phyloP scores from a whole-genome alignment of 1,140 invertebrate species.

The Capitella teleta region DNA sequence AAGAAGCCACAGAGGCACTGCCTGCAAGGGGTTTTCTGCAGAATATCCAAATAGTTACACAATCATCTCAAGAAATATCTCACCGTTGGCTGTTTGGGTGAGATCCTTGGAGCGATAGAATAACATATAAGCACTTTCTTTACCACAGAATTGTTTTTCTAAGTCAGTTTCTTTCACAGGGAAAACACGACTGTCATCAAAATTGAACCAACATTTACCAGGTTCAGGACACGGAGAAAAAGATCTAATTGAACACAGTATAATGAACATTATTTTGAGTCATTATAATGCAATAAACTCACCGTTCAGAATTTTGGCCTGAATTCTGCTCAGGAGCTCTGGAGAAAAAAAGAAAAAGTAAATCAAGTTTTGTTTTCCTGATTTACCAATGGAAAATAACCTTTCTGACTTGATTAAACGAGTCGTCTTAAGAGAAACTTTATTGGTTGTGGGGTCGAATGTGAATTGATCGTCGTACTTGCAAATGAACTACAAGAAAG shows the following conservation, averaged over 20 bases:
- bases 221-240: conserved; percentile 5
- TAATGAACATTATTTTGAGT: neutral
- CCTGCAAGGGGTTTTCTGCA: neutral
- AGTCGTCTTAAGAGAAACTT: neutral
- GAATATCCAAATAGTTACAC: neutral
- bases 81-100: conserved; percentile 16
- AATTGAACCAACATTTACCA: conserved; percentile 34
- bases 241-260: neutral
- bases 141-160: conserved; percentile 33
- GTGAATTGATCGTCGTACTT: too few relatives aligned
- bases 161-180: conserved; percentile 30
- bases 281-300: neutral
- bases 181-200: conserved; percentile 31
- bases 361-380: neutral
- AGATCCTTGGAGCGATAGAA: conserved; percentile 30
- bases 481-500: too few relatives aligned
- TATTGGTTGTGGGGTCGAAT: too few relatives aligned
- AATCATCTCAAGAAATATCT: neutral
- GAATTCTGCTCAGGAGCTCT: neutral
- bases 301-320: neutral
- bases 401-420: neutral
- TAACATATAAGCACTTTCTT: conserved; percentile 41
- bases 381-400: neutral
- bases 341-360: neutral
- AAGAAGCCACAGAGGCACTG: neutral